Base-by-base conservation (phyloP, 1,140 invertebrate species). In the Leptopilina boulardi region DNA sequence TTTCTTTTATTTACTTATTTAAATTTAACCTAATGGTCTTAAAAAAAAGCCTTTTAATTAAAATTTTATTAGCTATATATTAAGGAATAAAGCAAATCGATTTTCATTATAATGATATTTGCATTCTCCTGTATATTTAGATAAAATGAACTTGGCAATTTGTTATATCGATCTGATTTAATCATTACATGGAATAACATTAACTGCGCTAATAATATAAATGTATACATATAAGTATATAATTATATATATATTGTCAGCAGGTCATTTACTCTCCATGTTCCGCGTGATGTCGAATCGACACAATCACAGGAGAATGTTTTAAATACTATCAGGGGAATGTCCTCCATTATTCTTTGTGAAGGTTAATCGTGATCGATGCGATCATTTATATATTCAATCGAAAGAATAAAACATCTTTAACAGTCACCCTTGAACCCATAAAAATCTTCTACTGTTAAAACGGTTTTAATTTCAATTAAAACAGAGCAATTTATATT, bases 361-460 rank as follows among this genome's bases (percentile, higher is more conserved):
- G 59, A 66, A 66, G 59, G 59, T 66, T 66, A 66, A 66, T 66
- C 59, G 59, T 30, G 59, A 66, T 66, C 59, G 59, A 66, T 66
- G 59, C 59, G 59, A 34, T 66, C 23, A 34, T 66, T 66, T 23
- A 13, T 66, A 30, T 30, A 30, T 66, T 34, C 23, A 66, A 66
- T 66, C 23, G 59, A 66, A 66, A 66, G 59, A 66, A 66, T 66
- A 30, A 51, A 51, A 66, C 59, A 30, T 34, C 26, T 66, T 66
- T 30, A 66, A 66, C 26, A 30, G 26, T 66, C 59, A 66, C 59
- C 59, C 26, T 30, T 26, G 59, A 66, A 30, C 23, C 59, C 59
- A 66, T 30, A 66, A 30, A 66, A 30, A 66, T 66, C 13, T 66
- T 15, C 13, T n/a, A n/a, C n/a, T 26, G 15, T 66, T 30, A 23